Evolutionary conservation across 2,113 vertebrate species (phyloP), one percentile per base, ranked within the genome.

Genomic region (Physeter macrocephalus): DNA sequence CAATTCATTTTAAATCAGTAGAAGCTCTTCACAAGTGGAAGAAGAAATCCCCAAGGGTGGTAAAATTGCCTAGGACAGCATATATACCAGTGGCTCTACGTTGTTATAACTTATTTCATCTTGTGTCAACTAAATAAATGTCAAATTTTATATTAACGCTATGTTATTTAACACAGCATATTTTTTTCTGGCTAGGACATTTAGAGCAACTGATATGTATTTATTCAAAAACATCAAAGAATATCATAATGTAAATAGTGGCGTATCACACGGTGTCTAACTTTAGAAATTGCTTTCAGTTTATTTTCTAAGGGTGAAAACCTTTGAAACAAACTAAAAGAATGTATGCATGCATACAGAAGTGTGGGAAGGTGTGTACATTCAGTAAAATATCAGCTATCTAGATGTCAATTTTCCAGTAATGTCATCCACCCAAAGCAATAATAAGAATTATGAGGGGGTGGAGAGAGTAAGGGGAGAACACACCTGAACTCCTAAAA

Each of bases 191-290:
- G 74, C 5, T n/a, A 67, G 25, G 5, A 82, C 20, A 77, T 86
- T 80, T 66, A 29, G 11, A 62, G 13, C 12, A 95, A 94, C 25
- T 64, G 20, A 62, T 88, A 71, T 78, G 92, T 46, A 57, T 46
- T 94, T 91, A 89, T 59, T 93, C 52, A 95, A 41, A 95, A 86
- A 15, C 11, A 92, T 21, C 43, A 85, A 95, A 86, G 34, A 82
- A 18, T 41, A 25, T 41, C 85, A 29, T 81, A 54, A 49, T 27
- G 52, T n/a, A n/a, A 62, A 15, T 15, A 89, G 23, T n/a, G 9
- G 12, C 25, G 0, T 39, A 54, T 21, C 29, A 80, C 5, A 64
- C 5, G 5, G 20, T 23, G 11, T 34, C 36, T 88, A 94, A 59
- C 46, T 85, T 46, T 29, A 49, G 36, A 93, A 93, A 71, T 2